Evolutionary conservation across 92 coral and sea anemone species (phyloP).

Genomic region (Porites cylindrica): DNA sequence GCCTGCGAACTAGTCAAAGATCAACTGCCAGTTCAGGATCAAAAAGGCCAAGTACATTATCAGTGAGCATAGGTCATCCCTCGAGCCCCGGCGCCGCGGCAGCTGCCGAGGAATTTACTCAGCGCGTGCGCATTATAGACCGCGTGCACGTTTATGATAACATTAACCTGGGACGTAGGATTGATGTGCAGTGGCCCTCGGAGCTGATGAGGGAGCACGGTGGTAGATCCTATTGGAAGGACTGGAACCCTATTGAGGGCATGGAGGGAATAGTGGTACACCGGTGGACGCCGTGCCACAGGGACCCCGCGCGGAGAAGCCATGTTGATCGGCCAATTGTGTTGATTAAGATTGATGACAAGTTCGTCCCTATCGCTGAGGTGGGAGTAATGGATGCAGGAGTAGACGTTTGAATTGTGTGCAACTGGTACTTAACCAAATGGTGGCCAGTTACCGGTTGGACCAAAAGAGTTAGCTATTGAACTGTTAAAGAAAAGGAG

Average conservation of each 20-base stretch:
- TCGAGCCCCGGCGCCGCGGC: conserved; percentile 63
- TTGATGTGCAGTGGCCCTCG: conserved; percentile 93
- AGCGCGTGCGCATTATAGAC: conserved; percentile 79
- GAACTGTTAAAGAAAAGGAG: too few species aligned
- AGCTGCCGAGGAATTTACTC: conserved; percentile 70
- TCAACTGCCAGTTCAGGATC: conserved; percentile 62
- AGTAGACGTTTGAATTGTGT: conserved; percentile 57
- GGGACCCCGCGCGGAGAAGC: conserved; percentile 78
- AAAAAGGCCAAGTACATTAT: conserved; percentile 79
- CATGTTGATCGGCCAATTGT: conserved; percentile 85
- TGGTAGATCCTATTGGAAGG: conserved; percentile 82
- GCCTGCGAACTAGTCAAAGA: conserved; percentile 65
- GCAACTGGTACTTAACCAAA: neutral
- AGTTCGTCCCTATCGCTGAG: conserved; percentile 87
- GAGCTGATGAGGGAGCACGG: conserved; percentile 88
- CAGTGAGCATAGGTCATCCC: conserved; percentile 64
- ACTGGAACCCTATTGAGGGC: conserved; percentile 88
- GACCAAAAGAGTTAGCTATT: too few species aligned
- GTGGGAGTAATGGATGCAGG: conserved; percentile 77
- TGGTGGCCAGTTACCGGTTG: too few species aligned
- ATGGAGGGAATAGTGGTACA: conserved; percentile 89
- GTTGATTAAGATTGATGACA: conserved; percentile 81
- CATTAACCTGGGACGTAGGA: conserved; percentile 79
- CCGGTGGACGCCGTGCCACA: conserved; percentile 83
- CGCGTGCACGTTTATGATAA: conserved; percentile 76